Conservation (phyloP, 37 sponge, comb jelly and placozoan species). For the Mnemiopsis leidyi region DNA sequence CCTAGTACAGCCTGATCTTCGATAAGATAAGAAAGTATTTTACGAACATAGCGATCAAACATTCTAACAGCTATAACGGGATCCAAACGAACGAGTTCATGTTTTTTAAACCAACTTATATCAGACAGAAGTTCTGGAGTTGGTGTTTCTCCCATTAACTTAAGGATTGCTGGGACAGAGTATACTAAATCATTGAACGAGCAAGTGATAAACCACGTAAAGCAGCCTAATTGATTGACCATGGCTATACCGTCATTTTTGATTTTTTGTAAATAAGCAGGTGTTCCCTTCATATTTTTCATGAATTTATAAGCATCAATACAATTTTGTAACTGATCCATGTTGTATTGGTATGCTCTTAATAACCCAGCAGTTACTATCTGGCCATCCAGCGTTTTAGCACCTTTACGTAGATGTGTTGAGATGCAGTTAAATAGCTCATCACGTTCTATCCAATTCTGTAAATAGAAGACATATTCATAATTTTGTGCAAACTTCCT, state of each 20-base stretch:
- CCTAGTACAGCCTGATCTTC: neutral
- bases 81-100: neutral
- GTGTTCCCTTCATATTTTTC: constrained; percentile 9
- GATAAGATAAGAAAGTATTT: neutral
- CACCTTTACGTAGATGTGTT: neutral
- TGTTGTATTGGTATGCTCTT: neutral
- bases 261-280: neutral
- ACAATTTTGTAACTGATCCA: neutral
- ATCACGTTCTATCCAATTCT: neutral
- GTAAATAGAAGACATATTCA: neutral
- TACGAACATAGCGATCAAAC: neutral
- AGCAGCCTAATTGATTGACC: constrained; percentile 14
- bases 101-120: neutral
- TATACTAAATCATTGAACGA: neutral
- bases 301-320: constrained; percentile 6
- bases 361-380: neutral
- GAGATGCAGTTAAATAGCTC: neutral
- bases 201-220: neutral
- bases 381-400: neutral
- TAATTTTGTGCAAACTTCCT: neutral
- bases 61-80: neutral
- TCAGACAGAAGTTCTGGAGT: constrained; percentile 1
- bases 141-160: neutral
- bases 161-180: neutral
- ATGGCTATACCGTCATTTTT: neutral